Evolutionary conservation across 2,113 vertebrate genomes (phyloP), one percentile per base, ranked within the genome.

Genomic region (Hymenochirus boettgeri): DNA sequence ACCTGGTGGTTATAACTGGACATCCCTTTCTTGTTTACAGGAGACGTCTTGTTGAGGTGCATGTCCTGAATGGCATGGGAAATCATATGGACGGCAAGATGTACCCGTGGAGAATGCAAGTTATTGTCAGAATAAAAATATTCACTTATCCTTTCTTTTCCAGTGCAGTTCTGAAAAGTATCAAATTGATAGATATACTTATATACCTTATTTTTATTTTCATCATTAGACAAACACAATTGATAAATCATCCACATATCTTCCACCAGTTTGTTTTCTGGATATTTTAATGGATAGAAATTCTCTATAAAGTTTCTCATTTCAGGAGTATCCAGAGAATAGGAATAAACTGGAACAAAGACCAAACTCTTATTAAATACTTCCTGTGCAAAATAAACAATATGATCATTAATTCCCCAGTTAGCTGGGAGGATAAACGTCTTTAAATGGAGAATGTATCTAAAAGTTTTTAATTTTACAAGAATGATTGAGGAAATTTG

Each of bases 131-230:
- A 19, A 50, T 50, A 9, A 1, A 10, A 19, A 12, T 21, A 21
- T 9, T 23, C 47, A 5, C 3, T 50, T 18, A 50, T 50, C 7
- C 47, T 17, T 23, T 50, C 19, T 19, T 50, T 17, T 12, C 47
- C 47, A 19, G 47, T 50, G 21, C 47, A 50, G n/a, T 50, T 50
- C 4, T 50, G 47, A 22, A 50, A 19, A n/a, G n/a, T n/a, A n/a
- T n/a, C n/a, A n/a, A n/a, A n/a, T n/a, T n/a, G n/a, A n/a, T n/a
- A n/a, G 18, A 21, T 22, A 21, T 12, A 13, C 3, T 50, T 23
- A 50, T 22, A 50, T 2, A 50, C 8, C 3, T 19, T 22, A 21
- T 50, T 50, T 50, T 50, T 50, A 22, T 8, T n/a, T 22, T 19
- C 5, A 11, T 22, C 18, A 4, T 19, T 19, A 10, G 47, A 23